phyloP scores from a whole-genome alignment of 2,113 vertebrate genomes.

The Xiphophorus hellerii region DNA sequence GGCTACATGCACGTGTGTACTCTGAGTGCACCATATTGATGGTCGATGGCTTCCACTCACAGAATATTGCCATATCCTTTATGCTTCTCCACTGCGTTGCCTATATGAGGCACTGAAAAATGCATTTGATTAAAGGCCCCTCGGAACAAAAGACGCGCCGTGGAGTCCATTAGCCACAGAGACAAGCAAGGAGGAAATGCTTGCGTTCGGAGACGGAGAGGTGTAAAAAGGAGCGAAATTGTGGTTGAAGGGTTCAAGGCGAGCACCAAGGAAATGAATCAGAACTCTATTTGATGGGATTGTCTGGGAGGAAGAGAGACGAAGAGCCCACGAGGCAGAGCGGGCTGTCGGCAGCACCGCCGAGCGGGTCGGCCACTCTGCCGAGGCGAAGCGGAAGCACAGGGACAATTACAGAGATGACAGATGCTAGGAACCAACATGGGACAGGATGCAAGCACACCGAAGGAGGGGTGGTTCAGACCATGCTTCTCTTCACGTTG shows the following conservation, averaged over 20 bases:
- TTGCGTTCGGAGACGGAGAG: conserved; percentile 49
- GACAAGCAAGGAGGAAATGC: conserved; percentile 40
- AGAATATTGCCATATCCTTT: conserved; percentile 40
- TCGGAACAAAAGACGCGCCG: conserved; percentile 49
- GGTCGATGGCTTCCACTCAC: conserved; percentile 19
- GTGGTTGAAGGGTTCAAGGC: conserved; percentile 73
- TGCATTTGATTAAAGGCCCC: conserved; percentile 49
- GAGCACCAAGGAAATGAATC: conserved; percentile 68
- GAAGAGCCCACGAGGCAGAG: conserved; percentile 43
- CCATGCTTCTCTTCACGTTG: not conserved
- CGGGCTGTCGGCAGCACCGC: conserved; percentile 36
- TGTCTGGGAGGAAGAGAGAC: conserved; percentile 53
- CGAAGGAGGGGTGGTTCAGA: conserved; percentile 6
- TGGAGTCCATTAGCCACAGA: conserved; percentile 61
- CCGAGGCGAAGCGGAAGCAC: conserved; percentile 22
- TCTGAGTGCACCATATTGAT: conserved; percentile 43
- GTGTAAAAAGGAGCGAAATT: conserved; percentile 47
- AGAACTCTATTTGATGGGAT: conserved; percentile 46
- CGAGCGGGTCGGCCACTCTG: not conserved
- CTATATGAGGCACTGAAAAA: conserved; percentile 35
- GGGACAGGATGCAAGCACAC: conserved; percentile 24
- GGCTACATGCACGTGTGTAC: not conserved
- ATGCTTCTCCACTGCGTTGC: conserved; percentile 24
- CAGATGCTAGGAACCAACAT: conserved; percentile 44
- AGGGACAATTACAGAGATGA: conserved; percentile 45